A percentile compares a stretch with the other conserved stretches of the same genome.
Conservation (phyloP, 2,113 vertebrate species). For the Aleadryas rufinucha region DNA sequence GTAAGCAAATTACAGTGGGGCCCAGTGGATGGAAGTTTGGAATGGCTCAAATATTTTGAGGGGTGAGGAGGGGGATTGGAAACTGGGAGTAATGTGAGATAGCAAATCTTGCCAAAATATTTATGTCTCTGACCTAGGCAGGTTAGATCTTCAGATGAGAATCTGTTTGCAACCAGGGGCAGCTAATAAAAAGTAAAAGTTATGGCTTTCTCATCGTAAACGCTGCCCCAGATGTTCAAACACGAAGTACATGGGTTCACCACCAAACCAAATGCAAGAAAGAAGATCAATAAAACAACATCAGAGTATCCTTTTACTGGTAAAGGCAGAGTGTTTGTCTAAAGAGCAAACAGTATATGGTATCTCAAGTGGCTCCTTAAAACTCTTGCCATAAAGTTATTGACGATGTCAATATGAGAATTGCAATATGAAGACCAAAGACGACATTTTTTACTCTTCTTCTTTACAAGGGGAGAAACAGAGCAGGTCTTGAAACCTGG, state of each 20-base stretch:
- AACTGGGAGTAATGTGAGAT: slow-evolving; percentile 34
- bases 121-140: slow-evolving; percentile 61
- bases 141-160: slow-evolving; percentile 58
- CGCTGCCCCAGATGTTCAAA: slow-evolving; percentile 44
- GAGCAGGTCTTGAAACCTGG: background rate
- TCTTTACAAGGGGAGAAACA: background rate
- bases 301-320: slow-evolving; percentile 43
- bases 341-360: background rate
- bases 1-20: slow-evolving; percentile 36
- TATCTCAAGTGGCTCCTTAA: slow-evolving; percentile 40
- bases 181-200: slow-evolving; percentile 61
- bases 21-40: slow-evolving; percentile 32
- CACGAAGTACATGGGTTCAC: slow-evolving; percentile 43
- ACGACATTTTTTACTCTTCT: background rate
- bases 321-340: slow-evolving; percentile 19
- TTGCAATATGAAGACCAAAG: background rate
- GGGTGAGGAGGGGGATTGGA: background rate
- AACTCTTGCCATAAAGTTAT: slow-evolving; percentile 17
- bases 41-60: slow-evolving; percentile 48
- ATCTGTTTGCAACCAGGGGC: slow-evolving; percentile 39
- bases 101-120: slow-evolving; percentile 52
- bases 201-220: slow-evolving; percentile 46
- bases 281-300: slow-evolving; percentile 50
- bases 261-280: slow-evolving; percentile 28
- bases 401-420: background rate